These are phyloP conservation scores for Crambe crambe DNA, from an alignment of 37 sponge, comb jelly and placozoan genomes.

Conservation along the genomic window DNA sequence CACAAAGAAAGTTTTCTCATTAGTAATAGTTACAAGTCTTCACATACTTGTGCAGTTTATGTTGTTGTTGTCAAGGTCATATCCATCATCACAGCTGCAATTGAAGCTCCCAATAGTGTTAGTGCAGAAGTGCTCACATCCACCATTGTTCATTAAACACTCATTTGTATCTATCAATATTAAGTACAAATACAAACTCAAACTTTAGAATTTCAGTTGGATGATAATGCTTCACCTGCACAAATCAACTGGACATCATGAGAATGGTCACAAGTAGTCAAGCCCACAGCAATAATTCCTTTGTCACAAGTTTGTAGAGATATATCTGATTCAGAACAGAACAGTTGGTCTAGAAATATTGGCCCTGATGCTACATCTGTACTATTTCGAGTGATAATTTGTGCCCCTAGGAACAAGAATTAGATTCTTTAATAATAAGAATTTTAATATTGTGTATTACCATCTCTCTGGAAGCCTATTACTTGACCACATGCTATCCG, in stretches of 20 bases:
- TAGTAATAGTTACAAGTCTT: too few species aligned
- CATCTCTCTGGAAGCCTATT: neutral
- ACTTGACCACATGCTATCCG: neutral
- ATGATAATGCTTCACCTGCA: slow-evolving; percentile 5
- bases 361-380: slow-evolving; percentile 13
- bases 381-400: neutral
- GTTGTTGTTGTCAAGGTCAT: neutral
- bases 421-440: too few species aligned
- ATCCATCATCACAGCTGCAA: slow-evolving; percentile 21
- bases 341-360: slow-evolving; percentile 36
- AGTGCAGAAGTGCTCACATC: slow-evolving; percentile 27
- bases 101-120: slow-evolving; percentile 16
- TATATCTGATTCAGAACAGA: slow-evolving; percentile 9
- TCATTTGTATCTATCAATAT: slow-evolving; percentile 17
- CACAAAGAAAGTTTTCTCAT: neutral
- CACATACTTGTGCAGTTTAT: neutral
- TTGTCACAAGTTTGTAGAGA: slow-evolving; percentile 3
- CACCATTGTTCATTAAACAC: slow-evolving; percentile 27
- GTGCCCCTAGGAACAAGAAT: neutral
- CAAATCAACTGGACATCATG: slow-evolving; percentile 11
- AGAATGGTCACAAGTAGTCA: slow-evolving; percentile 6
- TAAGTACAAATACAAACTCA: neutral
- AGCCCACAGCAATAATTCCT: neutral
- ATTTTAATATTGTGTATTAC: too few species aligned
- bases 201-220: neutral